Evolutionary conservation across 1,140 invertebrate species (phyloP).

Genomic region (Cydia fagiglandana): DNA sequence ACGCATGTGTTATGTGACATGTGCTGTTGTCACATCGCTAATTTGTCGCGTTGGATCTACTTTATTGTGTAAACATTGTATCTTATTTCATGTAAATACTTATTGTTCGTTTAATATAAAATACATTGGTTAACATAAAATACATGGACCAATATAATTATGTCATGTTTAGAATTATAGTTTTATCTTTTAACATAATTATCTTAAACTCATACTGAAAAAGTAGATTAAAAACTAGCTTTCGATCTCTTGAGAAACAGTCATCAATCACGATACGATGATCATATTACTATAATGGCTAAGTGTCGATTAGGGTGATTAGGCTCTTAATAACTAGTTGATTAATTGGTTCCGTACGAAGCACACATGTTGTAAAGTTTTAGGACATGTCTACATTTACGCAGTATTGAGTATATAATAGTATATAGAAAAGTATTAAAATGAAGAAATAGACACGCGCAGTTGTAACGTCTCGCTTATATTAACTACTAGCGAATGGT

Average conservation of each 20-base stretch:
- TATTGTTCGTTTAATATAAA: too few relatives aligned
- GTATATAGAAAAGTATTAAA: too few relatives aligned
- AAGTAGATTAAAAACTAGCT: not conserved
- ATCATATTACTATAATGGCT: not conserved
- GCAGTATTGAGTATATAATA: too few relatives aligned
- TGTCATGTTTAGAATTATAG: too few relatives aligned
- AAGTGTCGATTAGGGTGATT: constrained; percentile 7
- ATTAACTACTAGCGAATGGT: too few relatives aligned
- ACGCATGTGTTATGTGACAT: constrained; percentile 51
- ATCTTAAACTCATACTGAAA: not conserved
- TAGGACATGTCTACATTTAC: too few relatives aligned
- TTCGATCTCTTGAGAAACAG: not conserved
- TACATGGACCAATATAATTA: too few relatives aligned
- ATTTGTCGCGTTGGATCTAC: constrained; percentile 37
- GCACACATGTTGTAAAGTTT: too few relatives aligned
- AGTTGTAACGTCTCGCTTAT: too few relatives aligned
- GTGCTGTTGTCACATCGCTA: constrained; percentile 41
- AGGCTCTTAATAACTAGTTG: not conserved
- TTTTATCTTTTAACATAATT: not conserved
- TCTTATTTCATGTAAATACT: too few relatives aligned
- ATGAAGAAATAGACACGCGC: too few relatives aligned
- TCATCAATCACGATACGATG: constrained; percentile 11
- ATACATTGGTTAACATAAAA: too few relatives aligned
- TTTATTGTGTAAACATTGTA: not conserved
- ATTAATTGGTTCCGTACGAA: not conserved